A percentile compares a stretch with the other conserved stretches of the same genome.
Evolutionary conservation across 1,140 invertebrate species (phyloP).

Genomic region (Laodelphax striatellus): DNA sequence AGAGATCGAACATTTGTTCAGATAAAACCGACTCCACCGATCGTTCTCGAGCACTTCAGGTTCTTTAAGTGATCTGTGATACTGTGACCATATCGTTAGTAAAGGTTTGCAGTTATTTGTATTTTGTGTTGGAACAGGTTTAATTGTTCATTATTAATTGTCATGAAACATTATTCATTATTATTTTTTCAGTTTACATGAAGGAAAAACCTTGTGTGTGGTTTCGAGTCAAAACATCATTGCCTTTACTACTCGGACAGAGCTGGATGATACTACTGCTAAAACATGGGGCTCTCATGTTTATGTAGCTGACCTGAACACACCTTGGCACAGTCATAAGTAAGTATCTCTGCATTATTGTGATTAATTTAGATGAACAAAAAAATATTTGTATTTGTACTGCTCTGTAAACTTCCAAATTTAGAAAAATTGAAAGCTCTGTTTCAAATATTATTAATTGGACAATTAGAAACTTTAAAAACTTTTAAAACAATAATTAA

Average conservation of each 20-base stretch:
- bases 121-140: background rate
- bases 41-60: too few relatives aligned
- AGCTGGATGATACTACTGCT: conserved; percentile 48
- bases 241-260: conserved; percentile 63
- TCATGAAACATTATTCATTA: background rate
- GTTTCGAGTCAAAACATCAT: conserved; percentile 67
- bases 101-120: background rate
- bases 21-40: too few relatives aligned
- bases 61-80: too few relatives aligned
- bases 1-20: too few relatives aligned
- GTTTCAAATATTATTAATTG: too few relatives aligned
- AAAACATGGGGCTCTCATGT: conserved; percentile 65
- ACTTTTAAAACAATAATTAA: too few relatives aligned
- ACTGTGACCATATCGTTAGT: too few relatives aligned
- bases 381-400: too few relatives aligned
- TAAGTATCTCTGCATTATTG: conserved; percentile 30
- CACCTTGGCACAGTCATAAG: conserved; percentile 69
- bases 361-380: too few relatives aligned
- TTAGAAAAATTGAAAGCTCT: too few relatives aligned
- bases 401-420: too few relatives aligned
- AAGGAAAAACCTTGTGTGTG: conserved; percentile 19
- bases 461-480: too few relatives aligned
- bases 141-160: background rate
- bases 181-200: conserved; percentile 18
- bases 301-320: conserved; percentile 77